Percentiles rank a stretch among this genome's conserved stretches.
These are phyloP conservation scores for Turritopsis dohrnii DNA, from an alignment of 30 jellyfish, hydroid and myxozoan species.

Conservation along the genomic window DNA sequence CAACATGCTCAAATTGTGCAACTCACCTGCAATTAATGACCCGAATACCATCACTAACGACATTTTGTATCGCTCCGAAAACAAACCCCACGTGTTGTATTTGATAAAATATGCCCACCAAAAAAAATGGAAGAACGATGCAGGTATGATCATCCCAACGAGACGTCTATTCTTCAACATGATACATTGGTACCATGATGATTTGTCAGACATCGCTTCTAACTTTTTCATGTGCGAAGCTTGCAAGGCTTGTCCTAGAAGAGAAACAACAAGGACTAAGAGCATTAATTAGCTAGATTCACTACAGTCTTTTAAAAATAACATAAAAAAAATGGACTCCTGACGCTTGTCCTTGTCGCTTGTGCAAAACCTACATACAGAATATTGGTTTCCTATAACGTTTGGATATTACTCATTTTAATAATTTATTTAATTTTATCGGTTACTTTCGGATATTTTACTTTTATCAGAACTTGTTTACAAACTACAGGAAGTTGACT, in stretches of 20 bases:
- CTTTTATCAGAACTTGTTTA: no score
- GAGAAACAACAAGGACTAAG: background rate
- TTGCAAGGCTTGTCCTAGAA: slow-evolving; percentile 13
- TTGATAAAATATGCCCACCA: slow-evolving; percentile 21
- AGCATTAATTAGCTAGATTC: background rate
- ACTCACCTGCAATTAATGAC: slow-evolving; percentile 5
- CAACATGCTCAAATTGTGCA: no score
- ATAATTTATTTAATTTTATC: no score
- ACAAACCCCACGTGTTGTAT: background rate
- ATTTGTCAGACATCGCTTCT: background rate
- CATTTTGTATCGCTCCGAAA: background rate
- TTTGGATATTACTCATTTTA: no score
- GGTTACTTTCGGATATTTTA: no score
- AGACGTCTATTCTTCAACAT: slow-evolving; percentile 13
- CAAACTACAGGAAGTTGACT: no score
- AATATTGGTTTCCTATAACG: no score
- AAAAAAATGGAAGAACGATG: background rate
- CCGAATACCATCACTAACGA: slow-evolving; percentile 3
- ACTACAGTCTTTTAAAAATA: no score
- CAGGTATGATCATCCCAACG: slow-evolving; percentile 18
- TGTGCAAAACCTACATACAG: no score
- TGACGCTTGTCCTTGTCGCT: no score
- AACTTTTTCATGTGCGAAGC: background rate
- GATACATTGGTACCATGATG: slow-evolving; percentile 12
- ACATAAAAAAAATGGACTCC: no score